Percentiles rank a stretch among this genome's conserved stretches.
These are phyloP conservation scores for Spisula solida DNA, from an alignment of 2,888 invertebrate genomes.

Conservation along the genomic window DNA sequence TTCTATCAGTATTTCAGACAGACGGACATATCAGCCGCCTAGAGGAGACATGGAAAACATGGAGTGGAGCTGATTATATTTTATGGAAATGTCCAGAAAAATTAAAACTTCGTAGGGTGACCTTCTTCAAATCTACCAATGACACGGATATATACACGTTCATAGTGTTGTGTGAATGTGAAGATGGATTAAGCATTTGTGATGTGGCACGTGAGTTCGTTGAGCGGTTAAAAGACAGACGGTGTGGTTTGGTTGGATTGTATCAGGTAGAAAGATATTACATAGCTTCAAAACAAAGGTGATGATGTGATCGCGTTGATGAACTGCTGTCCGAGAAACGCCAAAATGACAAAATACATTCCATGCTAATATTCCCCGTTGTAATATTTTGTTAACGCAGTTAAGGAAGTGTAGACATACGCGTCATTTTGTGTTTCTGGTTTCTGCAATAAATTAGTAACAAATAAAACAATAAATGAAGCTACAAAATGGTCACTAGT, in stretches of 20 bases:
- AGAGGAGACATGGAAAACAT: conserved; percentile 82
- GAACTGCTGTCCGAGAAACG: conserved; percentile 14
- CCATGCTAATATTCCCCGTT: not conserved
- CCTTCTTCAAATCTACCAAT: conserved; percentile 78
- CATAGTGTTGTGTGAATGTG: conserved; percentile 80
- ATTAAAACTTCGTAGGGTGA: conserved; percentile 81
- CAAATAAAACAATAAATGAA: not conserved
- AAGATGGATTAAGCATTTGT: conserved; percentile 79
- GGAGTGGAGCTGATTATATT: conserved; percentile 84
- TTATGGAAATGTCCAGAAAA: conserved; percentile 81
- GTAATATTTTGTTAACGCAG: not conserved
- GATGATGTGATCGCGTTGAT: not conserved
- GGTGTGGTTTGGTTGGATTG: conserved; percentile 82
- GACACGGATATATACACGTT: conserved; percentile 77
- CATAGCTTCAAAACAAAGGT: conserved; percentile 67
- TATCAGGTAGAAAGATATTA: conserved; percentile 80
- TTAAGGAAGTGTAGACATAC: not conserved
- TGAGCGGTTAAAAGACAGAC: conserved; percentile 78
- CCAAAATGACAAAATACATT: conserved; percentile 23
- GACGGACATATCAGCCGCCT: conserved; percentile 77
- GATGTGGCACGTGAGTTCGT: conserved; percentile 79
- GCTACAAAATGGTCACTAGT: too few relatives aligned
- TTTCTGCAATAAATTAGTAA: not conserved
- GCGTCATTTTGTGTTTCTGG: not conserved
- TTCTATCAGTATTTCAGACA: conserved; percentile 81